These are phyloP conservation scores for Platycheirus rosarum DNA, from an alignment of 2,888 invertebrate genomes.

Conservation along the genomic window DNA sequence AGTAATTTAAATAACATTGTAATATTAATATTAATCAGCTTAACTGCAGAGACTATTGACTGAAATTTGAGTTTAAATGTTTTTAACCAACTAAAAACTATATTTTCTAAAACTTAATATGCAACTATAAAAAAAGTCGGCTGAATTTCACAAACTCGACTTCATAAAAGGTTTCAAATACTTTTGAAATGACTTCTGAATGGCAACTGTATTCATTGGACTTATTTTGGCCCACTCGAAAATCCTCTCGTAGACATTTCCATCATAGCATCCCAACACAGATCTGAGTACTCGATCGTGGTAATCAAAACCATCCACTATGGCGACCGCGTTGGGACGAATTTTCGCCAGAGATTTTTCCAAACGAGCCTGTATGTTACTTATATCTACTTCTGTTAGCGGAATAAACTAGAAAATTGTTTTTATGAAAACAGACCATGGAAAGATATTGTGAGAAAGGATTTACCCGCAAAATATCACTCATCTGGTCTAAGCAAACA, in stretches of 20 bases:
- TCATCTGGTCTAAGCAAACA: slow-evolving; percentile 88
- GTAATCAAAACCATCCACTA: slow-evolving; percentile 96
- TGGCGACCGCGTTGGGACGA: slow-evolving; percentile 93
- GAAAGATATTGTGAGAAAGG: background rate
- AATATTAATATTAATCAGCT: too few species aligned
- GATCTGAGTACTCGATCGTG: slow-evolving; percentile 90
- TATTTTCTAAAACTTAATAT: too few species aligned
- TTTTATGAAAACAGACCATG: background rate
- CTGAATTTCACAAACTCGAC: slow-evolving; percentile 85
- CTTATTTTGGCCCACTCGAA: slow-evolving; percentile 91
- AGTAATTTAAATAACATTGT: too few species aligned
- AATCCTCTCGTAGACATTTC: slow-evolving; percentile 91
- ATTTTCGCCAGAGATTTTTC: slow-evolving; percentile 88
- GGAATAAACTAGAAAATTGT: slow-evolving; percentile 55
- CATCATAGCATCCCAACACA: slow-evolving; percentile 91
- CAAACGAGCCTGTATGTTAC: slow-evolving; percentile 86
- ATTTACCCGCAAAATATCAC: slow-evolving; percentile 89
- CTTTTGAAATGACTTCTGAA: slow-evolving; percentile 87
- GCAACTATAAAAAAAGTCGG: too few species aligned
- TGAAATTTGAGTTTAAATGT: too few species aligned
- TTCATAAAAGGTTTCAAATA: slow-evolving; percentile 92
- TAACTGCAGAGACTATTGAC: too few species aligned
- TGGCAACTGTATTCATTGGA: slow-evolving; percentile 91
- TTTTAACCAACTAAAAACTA: too few species aligned
- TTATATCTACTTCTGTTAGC: slow-evolving; percentile 77